Conservation (phyloP, 2,113 vertebrate genomes). For the Fulmarus glacialis region DNA sequence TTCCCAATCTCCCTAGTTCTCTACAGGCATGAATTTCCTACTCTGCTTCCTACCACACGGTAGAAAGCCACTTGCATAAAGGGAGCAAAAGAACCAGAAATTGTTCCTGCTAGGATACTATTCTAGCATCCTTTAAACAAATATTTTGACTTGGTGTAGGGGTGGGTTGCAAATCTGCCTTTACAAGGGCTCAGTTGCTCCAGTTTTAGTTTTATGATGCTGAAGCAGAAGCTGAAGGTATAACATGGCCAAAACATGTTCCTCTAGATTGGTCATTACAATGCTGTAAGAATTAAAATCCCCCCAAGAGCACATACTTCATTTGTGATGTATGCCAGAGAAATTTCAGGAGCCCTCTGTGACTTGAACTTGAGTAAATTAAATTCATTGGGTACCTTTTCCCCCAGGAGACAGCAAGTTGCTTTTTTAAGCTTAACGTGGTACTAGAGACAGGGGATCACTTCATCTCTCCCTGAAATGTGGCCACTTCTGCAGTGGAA, state of each 20-base stretch:
- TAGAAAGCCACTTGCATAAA: neutral
- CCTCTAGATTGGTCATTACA: neutral
- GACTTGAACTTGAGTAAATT: neutral
- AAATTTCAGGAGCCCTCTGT: neutral
- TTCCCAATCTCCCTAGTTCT: neutral
- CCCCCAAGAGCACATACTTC: neutral
- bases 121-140: neutral
- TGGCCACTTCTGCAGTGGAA: neutral
- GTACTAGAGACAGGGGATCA: neutral
- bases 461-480: neutral
- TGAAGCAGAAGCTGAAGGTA: neutral
- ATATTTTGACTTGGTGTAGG: neutral
- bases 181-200: constrained; percentile 19
- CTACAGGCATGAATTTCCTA: neutral
- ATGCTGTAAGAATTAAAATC: neutral
- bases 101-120: neutral
- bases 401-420: neutral
- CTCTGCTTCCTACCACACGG: neutral
- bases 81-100: neutral
- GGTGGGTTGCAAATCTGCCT: neutral
- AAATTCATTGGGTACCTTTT: neutral
- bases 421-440: neutral
- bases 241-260: neutral
- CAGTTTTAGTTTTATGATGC: neutral
- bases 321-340: neutral